These are phyloP conservation scores for Kradibia gibbosae DNA, from an alignment of 1,140 invertebrate species.

Conservation along the genomic window DNA sequence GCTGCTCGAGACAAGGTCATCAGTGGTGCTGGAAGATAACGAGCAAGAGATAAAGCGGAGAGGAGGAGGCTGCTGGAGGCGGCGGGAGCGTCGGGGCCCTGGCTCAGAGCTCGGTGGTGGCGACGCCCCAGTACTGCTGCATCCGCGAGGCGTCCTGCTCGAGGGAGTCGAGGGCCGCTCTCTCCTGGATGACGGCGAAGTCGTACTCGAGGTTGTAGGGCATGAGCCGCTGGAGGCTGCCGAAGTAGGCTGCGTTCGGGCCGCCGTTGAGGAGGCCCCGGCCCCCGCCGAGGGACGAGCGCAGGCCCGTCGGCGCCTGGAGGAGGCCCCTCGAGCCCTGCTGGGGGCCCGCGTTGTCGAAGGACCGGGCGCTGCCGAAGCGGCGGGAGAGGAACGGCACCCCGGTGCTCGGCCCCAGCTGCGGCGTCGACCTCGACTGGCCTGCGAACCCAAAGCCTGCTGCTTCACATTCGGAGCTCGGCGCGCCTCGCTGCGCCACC, in stretches of 20 bases:
- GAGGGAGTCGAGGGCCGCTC: slow-evolving; percentile 79
- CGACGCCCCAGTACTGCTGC: slow-evolving; percentile 90
- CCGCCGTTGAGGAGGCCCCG: slow-evolving; percentile 78
- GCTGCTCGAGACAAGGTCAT: too few species aligned
- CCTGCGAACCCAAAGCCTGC: slow-evolving; percentile 63
- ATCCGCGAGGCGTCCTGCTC: slow-evolving; percentile 83
- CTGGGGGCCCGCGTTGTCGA: slow-evolving; percentile 65
- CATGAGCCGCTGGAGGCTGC: slow-evolving; percentile 86
- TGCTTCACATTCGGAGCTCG: too few species aligned
- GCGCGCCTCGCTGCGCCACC: too few species aligned
- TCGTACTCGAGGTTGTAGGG: slow-evolving; percentile 89
- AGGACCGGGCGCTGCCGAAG: slow-evolving; percentile 85
- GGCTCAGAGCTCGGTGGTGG: slow-evolving; percentile 83
- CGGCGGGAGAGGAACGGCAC: slow-evolving; percentile 80
- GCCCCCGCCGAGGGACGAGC: slow-evolving; percentile 63
- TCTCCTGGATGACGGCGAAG: slow-evolving; percentile 85
- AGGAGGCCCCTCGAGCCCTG: slow-evolving; percentile 52
- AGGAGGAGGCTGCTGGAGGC: too few species aligned
- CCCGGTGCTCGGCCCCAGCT: slow-evolving; percentile 56
- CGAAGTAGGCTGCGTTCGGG: slow-evolving; percentile 88
- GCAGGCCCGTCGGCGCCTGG: neutral
- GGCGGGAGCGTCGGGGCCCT: too few species aligned
- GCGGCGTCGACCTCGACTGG: slow-evolving; percentile 70
- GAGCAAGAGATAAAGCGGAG: too few species aligned
- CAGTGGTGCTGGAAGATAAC: too few species aligned